phyloP scores from a whole-genome alignment of 2,797 vertebrate species.

The Poecilia wingei region DNA sequence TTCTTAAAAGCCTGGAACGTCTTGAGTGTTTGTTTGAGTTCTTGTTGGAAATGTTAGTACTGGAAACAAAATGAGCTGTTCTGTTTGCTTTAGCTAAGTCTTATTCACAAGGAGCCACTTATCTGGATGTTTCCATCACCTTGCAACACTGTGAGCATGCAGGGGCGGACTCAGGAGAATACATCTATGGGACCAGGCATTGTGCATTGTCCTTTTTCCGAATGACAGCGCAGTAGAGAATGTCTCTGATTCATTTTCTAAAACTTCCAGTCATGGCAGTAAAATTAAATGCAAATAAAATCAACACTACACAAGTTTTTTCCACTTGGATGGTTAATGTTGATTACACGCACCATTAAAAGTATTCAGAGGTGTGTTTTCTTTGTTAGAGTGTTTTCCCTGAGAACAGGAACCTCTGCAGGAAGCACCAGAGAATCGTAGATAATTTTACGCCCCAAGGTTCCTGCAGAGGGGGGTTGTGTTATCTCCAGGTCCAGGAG shows the following conservation, averaged over 20 bases:
- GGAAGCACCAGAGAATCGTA: background rate
- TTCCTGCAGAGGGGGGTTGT: slow-evolving; percentile 11
- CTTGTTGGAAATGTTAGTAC: background rate
- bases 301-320: background rate
- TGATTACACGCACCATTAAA: background rate
- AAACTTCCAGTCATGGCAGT: background rate
- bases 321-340: background rate
- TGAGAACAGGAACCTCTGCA: slow-evolving; percentile 1
- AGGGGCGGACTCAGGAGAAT: background rate
- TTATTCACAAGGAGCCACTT: slow-evolving; percentile 5
- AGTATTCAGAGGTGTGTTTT: background rate
- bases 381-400: background rate
- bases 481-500: background rate
- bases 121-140: slow-evolving; percentile 5
- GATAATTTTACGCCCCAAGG: slow-evolving; percentile 1
- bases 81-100: background rate
- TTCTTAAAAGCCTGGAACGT: background rate
- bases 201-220: background rate
- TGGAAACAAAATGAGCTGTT: background rate
- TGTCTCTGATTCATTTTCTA: background rate
- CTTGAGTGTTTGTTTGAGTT: background rate
- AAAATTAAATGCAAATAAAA: background rate
- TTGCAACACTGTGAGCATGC: background rate
- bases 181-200: background rate
- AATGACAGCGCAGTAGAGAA: background rate